Evolutionary conservation across 2,797 vertebrate species (phyloP).

Genomic region (Microctenopoma stevenorrisi): DNA sequence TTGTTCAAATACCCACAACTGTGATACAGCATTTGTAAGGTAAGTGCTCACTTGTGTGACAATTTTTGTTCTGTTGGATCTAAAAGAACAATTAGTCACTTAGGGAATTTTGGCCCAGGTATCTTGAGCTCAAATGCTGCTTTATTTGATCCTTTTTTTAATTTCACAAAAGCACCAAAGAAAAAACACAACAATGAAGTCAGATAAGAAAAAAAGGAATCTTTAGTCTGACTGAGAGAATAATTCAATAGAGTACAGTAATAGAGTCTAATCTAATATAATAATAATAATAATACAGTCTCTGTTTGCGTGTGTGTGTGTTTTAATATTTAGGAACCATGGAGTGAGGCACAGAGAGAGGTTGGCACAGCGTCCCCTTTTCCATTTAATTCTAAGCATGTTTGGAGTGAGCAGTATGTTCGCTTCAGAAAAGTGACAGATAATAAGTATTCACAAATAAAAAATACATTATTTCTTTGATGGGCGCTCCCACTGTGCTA

Average conservation of each 20-base stretch:
- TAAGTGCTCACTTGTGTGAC: conserved; percentile 1
- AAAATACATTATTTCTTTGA: conserved; percentile 3
- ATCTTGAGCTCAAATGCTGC: neutral
- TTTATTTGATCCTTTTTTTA: conserved; percentile 3
- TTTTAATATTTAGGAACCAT: conserved; percentile 54
- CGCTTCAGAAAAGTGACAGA: conserved; percentile 9
- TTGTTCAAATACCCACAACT: neutral
- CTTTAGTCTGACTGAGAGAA: neutral
- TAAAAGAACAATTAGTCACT: conserved; percentile 9
- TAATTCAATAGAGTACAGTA: neutral
- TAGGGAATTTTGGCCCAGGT: neutral
- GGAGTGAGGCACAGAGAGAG: conserved; percentile 22
- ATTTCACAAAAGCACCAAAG: neutral
- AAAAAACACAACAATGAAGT: neutral
- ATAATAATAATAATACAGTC: neutral
- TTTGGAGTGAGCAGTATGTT: conserved; percentile 16
- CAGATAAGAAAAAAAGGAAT: neutral
- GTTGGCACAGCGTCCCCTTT: conserved; percentile 6
- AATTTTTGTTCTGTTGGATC: conserved; percentile 10
- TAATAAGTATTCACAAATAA: conserved; percentile 2
- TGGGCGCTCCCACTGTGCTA: neutral
- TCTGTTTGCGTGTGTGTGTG: neutral
- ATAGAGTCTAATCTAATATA: neutral
- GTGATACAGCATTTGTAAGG: neutral
- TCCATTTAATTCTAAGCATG: conserved; percentile 16